Base-by-base conservation (phyloP, 2,797 vertebrate species). In the Thripadectes ignobilis region DNA sequence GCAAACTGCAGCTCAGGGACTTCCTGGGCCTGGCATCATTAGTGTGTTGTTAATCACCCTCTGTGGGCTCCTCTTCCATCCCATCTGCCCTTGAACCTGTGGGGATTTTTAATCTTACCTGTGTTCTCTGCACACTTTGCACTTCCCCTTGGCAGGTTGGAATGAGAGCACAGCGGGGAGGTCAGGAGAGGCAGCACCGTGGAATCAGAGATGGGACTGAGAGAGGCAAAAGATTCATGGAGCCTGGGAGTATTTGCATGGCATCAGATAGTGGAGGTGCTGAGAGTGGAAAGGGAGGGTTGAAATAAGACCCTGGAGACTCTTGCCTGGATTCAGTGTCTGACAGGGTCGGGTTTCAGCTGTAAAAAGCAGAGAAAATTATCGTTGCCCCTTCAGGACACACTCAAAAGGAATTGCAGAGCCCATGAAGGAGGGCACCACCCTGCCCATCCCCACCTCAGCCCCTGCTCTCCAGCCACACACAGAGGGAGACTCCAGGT, bases 151-250 rank as follows among this genome's bases (percentile, higher is more conserved):
- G 39, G 22, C 84, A 73, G 46, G 57, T 78, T 0, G 13, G 89
- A 88, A 92, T 71, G 89, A 90, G 77, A 0, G 4, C 85, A 30
- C 69, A 43, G 72, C 82, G 45, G 86, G 62, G 73, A 86, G 36
- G 45, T 29, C 69, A 26, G 81, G 41, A 76, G 46, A 84, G 67
- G 54, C 82, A 92, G 88, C 46, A 36, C 84, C 30, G 1, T 22
- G 46, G 88, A 95, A 96, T 85, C 65, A 84, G 96, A 96, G 93
- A 63, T 34, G 41, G 57, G 55, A 18, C 52, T 57, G 63, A 80
- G 57, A 46, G 85, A 77, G 71, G 20, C 1, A 0, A 43, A 79
- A 65, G 74, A 81, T 77, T 86, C 32, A 14, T 57, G 90, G 95
- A 95, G 92, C 77, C 88, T 76, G 52, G 55, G 81, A 71, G 23